Conservation (phyloP, 2,113 vertebrate species). For the Delphinapterus leucas region DNA sequence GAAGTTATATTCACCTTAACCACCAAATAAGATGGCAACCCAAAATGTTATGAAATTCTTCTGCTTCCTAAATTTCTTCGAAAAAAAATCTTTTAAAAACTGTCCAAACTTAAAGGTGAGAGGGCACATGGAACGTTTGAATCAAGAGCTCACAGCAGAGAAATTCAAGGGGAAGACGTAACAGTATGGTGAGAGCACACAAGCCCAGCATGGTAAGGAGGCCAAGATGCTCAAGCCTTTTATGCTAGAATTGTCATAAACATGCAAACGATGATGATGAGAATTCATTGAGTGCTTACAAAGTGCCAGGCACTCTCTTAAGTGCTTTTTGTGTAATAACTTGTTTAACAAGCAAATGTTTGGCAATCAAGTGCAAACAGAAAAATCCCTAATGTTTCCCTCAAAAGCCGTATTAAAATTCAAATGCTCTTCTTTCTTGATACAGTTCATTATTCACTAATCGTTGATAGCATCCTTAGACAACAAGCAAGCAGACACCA, state of each 20-base stretch:
- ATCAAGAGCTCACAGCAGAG: neutral
- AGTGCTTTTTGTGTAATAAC: neutral
- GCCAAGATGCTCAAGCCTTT: neutral
- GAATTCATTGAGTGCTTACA: neutral
- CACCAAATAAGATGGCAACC: neutral
- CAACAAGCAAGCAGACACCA: neutral
- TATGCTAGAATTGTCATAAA: neutral
- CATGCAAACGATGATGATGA: neutral
- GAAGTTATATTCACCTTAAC: neutral
- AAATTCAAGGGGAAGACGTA: neutral
- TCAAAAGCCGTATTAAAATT: neutral
- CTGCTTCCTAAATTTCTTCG: neutral
- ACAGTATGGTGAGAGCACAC: neutral
- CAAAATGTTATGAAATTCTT: neutral
- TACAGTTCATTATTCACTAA: neutral
- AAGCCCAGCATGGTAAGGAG: neutral
- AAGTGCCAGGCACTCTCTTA: neutral
- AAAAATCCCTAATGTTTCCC: neutral
- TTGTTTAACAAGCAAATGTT: neutral
- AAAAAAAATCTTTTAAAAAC: constrained; percentile 9
- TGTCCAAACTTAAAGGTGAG: neutral
- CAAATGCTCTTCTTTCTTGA: neutral
- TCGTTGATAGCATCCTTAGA: neutral
- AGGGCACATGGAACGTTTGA: neutral
- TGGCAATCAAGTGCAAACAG: neutral